Conservation (phyloP, 2,888 invertebrate species). For the Drosophila suboccidentalis region DNA sequence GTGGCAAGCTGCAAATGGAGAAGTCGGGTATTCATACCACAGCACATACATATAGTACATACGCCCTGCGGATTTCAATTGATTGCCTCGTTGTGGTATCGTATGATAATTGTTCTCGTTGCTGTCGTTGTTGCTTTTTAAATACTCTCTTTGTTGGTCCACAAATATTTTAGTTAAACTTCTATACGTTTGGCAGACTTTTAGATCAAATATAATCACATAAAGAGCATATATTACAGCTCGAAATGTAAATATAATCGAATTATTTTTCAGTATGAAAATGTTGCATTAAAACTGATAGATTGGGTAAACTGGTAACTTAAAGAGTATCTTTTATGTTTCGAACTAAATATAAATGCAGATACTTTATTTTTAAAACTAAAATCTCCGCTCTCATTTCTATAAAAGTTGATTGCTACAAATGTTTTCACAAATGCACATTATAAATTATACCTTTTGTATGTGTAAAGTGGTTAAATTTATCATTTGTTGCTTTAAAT, state of each 20-base stretch:
- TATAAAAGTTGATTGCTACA: neutral
- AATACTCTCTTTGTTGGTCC: neutral
- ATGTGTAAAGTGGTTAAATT: neutral
- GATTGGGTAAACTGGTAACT: no score
- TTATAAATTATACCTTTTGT: neutral
- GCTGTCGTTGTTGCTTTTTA: constrained; percentile 5
- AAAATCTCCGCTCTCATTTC: neutral
- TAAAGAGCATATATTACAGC: neutral
- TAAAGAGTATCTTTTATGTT: no score
- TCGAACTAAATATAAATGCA: neutral
- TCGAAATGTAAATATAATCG: neutral
- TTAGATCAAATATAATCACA: neutral
- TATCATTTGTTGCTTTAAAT: constrained; percentile 9
- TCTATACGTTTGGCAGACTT: neutral
- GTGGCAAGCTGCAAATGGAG: neutral
- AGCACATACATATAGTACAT: constrained; percentile 8
- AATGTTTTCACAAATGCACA: neutral
- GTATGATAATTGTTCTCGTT: constrained; percentile 25
- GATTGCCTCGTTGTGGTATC: constrained; percentile 36
- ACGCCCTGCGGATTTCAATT: constrained; percentile 48
- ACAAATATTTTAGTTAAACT: neutral
- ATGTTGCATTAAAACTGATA: neutral
- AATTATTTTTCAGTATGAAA: neutral
- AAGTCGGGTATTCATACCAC: constrained; percentile 7
- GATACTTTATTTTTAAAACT: no score